Conservation (phyloP, 2,888 invertebrate species). For the Perdita meconis region DNA sequence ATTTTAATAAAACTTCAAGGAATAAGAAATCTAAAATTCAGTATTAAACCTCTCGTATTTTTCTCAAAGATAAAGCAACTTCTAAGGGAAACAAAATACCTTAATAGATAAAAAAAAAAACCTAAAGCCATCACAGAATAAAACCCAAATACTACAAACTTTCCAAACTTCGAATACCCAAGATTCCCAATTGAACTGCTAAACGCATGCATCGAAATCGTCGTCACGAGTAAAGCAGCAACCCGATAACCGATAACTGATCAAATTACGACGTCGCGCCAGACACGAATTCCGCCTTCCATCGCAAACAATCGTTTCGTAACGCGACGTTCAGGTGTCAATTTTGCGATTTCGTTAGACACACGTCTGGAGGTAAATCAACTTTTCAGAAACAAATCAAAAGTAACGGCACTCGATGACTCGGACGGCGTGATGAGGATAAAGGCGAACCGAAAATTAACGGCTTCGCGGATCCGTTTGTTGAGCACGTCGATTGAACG, state of each 20-base stretch:
- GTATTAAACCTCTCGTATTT: too few relatives aligned
- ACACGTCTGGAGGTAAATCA: slow-evolving; percentile 4
- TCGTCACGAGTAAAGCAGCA: neutral
- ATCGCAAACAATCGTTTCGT: neutral
- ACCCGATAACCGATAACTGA: neutral
- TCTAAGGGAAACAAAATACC: too few relatives aligned
- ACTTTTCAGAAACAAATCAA: neutral
- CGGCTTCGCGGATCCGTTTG: slow-evolving; percentile 29
- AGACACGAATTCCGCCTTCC: neutral
- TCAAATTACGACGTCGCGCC: slow-evolving; percentile 2
- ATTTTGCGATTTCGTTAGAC: neutral
- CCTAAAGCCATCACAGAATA: too few relatives aligned
- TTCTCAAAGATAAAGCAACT: too few relatives aligned
- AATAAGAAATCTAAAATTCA: too few relatives aligned
- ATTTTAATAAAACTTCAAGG: too few relatives aligned
- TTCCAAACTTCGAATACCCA: too few relatives aligned
- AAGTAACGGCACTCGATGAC: slow-evolving; percentile 27
- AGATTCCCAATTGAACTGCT: neutral
- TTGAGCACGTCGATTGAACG: slow-evolving; percentile 49
- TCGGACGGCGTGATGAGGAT: too few relatives aligned
- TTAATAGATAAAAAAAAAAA: too few relatives aligned
- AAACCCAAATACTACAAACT: too few relatives aligned
- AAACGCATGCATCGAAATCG: neutral
- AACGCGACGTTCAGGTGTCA: neutral
- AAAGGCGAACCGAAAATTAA: slow-evolving; percentile 48